These are phyloP conservation scores for Tupiocoris notatus DNA, from an alignment of 2,888 invertebrate genomes.

Conservation along the genomic window DNA sequence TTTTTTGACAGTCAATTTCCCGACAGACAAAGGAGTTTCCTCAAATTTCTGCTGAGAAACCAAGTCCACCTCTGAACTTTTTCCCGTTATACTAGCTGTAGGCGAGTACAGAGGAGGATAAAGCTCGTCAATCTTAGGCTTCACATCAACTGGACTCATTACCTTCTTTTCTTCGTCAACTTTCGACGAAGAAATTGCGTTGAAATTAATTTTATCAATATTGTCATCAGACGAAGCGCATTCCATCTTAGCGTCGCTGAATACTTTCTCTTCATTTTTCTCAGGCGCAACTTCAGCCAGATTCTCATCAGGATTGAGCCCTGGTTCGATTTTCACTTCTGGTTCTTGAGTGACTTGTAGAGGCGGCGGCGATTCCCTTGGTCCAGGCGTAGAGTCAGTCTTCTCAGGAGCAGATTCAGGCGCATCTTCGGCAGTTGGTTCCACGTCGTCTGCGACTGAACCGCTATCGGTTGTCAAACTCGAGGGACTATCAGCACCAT, in stretches of 20 bases:
- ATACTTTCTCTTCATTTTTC: conserved; percentile 38
- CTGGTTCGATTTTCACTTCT: conserved; percentile 20
- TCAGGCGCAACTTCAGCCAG: conserved; percentile 13
- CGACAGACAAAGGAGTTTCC: conserved; percentile 48
- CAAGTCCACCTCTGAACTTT: conserved; percentile 40
- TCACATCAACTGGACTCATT: conserved; percentile 39
- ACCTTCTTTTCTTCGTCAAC: conserved; percentile 42
- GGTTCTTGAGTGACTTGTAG: conserved; percentile 36
- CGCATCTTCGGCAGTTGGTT: conserved; percentile 51
- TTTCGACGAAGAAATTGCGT: conserved; percentile 9
- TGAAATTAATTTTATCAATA: background rate
- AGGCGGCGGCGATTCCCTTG: conserved; percentile 32
- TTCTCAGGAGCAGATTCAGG: conserved; percentile 23
- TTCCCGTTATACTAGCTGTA: conserved; percentile 36
- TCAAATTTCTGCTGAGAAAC: conserved; percentile 48
- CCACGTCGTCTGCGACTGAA: conserved; percentile 70
- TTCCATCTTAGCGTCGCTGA: conserved; percentile 25
- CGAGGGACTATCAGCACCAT: conserved; percentile 72
- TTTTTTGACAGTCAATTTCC: conserved; percentile 49
- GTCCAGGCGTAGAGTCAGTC: conserved; percentile 4
- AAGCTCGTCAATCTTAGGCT: conserved; percentile 48
- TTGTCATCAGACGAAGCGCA: conserved; percentile 19
- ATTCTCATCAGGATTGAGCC: conserved; percentile 20
- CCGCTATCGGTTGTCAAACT: conserved; percentile 84
- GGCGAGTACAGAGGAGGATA: conserved; percentile 45